Evolutionary conservation across 2,888 invertebrate genomes (phyloP).

Genomic region (Serripes groenlandicus): DNA sequence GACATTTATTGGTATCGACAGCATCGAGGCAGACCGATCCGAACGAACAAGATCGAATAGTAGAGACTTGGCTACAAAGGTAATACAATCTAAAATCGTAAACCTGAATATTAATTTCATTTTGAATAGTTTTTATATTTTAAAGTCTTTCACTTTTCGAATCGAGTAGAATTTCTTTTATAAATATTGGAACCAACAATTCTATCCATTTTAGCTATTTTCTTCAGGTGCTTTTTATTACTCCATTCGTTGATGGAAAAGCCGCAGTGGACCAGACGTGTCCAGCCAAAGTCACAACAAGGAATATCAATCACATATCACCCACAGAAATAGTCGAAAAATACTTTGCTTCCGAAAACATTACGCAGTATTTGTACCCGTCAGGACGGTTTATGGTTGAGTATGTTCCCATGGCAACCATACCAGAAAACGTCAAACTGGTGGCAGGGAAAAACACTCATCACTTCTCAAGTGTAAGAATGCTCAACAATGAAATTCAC

Average conservation of each 20-base stretch:
- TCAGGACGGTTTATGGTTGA: background rate
- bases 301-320: background rate
- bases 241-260: background rate
- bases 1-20: too few relatives aligned
- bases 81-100: too few relatives aligned
- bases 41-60: too few relatives aligned
- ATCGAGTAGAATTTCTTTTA: too few relatives aligned
- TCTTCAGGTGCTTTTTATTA: constrained; percentile 7
- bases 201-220: background rate
- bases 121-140: too few relatives aligned
- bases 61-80: too few relatives aligned
- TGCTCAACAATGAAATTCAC: background rate
- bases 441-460: background rate
- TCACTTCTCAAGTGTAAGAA: background rate
- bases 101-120: too few relatives aligned
- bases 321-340: background rate
- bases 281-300: background rate
- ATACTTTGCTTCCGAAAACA: background rate
- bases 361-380: background rate
- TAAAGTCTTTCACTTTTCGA: too few relatives aligned
- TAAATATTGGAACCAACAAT: too few relatives aligned
- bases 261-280: background rate
- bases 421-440: background rate
- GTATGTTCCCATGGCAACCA: background rate
- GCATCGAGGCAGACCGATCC: too few relatives aligned